These are phyloP conservation scores for Tenualosa thibaudeaui DNA, from an alignment of 2,797 vertebrate genomes.

Conservation along the genomic window DNA sequence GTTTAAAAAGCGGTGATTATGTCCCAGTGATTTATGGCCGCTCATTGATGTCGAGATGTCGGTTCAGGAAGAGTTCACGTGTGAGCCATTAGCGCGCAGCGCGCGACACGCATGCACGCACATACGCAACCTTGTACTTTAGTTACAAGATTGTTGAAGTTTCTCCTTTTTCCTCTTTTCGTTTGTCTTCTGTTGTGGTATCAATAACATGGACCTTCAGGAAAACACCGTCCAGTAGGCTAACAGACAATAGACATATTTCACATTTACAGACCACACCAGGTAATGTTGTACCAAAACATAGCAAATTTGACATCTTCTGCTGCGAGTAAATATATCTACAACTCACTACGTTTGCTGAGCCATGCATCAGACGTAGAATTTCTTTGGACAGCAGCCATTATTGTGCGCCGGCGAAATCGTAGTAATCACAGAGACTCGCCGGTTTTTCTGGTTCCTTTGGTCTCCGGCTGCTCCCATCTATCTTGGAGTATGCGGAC, in stretches of 20 bases:
- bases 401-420: conserved; percentile 91
- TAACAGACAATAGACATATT: too few relatives aligned
- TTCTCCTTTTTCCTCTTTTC: background rate
- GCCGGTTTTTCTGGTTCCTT: conserved; percentile 93
- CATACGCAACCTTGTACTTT: background rate
- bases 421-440: conserved; percentile 87
- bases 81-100: background rate
- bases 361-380: conserved; percentile 91
- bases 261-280: too few relatives aligned
- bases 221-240: background rate
- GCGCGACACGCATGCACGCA: too few relatives aligned
- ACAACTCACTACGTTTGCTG: conserved; percentile 79
- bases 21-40: conserved; percentile 95
- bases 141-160: background rate
- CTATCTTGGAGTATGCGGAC: conserved; percentile 76
- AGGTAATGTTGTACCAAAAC: too few relatives aligned
- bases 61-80: conserved; percentile 78
- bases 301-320: background rate
- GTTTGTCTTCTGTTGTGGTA: background rate
- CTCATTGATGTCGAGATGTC: conserved; percentile 89
- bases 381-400: conserved; percentile 87
- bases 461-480: conserved; percentile 64
- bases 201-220: background rate
- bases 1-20: background rate
- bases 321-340: conserved; percentile 43